phyloP scores from a whole-genome alignment of 2,888 invertebrate genomes.

The Acanthosepion pharaonis region DNA sequence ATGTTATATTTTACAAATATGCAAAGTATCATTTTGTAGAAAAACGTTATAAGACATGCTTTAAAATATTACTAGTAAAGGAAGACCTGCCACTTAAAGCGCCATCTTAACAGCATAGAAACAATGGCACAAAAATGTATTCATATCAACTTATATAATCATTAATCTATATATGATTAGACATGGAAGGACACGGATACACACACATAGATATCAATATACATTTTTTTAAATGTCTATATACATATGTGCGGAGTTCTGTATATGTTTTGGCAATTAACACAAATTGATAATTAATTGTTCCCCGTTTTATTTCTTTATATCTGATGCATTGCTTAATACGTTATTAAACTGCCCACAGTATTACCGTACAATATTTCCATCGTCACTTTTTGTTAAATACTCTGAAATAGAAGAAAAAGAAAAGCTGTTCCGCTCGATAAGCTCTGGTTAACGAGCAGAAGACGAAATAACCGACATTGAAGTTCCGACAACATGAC shows the following conservation, averaged over 20 bases:
- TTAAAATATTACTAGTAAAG: too few relatives aligned
- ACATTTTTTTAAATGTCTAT: not conserved
- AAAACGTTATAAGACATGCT: too few relatives aligned
- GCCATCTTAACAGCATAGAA: too few relatives aligned
- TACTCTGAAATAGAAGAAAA: not conserved
- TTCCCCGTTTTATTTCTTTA: not conserved
- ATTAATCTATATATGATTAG: too few relatives aligned
- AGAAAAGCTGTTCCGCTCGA: not conserved
- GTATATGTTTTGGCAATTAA: not conserved
- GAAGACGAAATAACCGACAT: not conserved
- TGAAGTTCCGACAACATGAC: not conserved
- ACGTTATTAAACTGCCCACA: not conserved
- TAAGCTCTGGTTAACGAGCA: slow-evolving; percentile 17
- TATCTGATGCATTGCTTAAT: not conserved
- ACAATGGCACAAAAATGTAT: too few relatives aligned
- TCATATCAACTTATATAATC: too few relatives aligned
- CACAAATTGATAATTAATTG: not conserved
- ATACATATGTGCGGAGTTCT: not conserved
- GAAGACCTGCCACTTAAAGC: too few relatives aligned
- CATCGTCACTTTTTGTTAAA: not conserved
- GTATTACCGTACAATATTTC: not conserved
- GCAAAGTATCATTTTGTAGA: too few relatives aligned
- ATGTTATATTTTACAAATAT: too few relatives aligned
- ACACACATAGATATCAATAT: too few relatives aligned
- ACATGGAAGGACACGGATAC: too few relatives aligned